Percentiles rank a stretch among this genome's conserved stretches.
phyloP scores from a whole-genome alignment of 92 coral and sea anemone species.

The Epizoanthus ramosus region DNA sequence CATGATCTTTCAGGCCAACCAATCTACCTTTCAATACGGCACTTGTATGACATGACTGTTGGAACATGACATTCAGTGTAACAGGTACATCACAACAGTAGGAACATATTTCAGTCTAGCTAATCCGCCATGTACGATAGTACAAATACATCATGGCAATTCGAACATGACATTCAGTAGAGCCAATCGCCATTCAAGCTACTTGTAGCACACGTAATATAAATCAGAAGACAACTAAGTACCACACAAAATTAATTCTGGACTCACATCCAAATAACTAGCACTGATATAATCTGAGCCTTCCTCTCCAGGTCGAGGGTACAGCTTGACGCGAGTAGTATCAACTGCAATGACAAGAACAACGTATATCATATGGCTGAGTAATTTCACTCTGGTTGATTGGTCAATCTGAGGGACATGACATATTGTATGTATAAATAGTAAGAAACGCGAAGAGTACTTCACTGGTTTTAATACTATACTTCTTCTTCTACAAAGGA shows the following conservation, averaged over 20 bases:
- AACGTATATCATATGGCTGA: not conserved
- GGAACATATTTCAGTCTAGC: not conserved
- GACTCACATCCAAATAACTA: constrained; percentile 83
- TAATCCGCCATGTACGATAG: not conserved
- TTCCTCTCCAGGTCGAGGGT: constrained; percentile 84
- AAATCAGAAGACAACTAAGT: not conserved
- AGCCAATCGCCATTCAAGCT: too few relatives aligned
- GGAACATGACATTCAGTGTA: too few relatives aligned
- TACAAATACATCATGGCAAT: too few relatives aligned
- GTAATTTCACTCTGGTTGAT: not conserved
- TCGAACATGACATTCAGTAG: too few relatives aligned
- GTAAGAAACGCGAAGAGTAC: too few relatives aligned
- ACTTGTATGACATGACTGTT: too few relatives aligned
- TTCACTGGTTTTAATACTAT: too few relatives aligned
- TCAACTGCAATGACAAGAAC: constrained; percentile 55
- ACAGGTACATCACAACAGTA: too few relatives aligned
- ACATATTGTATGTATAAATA: too few relatives aligned
- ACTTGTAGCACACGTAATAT: too few relatives aligned
- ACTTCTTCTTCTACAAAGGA: not conserved
- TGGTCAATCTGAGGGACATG: not conserved
- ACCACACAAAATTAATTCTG: not conserved
- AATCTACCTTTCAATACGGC: too few relatives aligned
- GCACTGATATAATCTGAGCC: constrained; percentile 96
- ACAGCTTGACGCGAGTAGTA: constrained; percentile 83
- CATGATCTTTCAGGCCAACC: too few relatives aligned